A percentile compares a stretch with the other conserved stretches of the same genome.
Conservation (phyloP, 2,797 vertebrate species). For the Esox masquinongy region DNA sequence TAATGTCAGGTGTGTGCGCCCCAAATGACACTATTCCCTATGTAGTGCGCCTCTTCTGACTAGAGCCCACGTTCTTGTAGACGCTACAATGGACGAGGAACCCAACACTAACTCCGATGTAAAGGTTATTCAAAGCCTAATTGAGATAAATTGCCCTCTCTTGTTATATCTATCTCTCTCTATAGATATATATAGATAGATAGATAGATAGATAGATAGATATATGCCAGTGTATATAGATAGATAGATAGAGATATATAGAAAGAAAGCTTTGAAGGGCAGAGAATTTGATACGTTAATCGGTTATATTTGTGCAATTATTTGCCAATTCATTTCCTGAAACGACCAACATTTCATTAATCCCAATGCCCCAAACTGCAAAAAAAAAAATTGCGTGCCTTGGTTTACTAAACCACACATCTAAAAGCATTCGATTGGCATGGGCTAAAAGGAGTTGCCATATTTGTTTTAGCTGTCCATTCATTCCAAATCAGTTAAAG, state of each 20-base stretch:
- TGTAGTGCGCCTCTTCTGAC: not conserved
- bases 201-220: too few species aligned
- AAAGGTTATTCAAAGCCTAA: too few species aligned
- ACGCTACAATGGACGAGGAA: too few species aligned
- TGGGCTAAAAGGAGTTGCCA: not conserved
- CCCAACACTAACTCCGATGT: too few species aligned
- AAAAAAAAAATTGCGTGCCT: not conserved
- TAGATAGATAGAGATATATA: too few species aligned
- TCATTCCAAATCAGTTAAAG: not conserved
- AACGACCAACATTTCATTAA: not conserved
- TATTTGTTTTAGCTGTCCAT: not conserved
- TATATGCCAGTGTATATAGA: too few species aligned
- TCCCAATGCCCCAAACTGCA: not conserved
- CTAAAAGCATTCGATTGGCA: not conserved
- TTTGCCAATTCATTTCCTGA: not conserved
- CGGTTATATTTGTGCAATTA: not conserved
- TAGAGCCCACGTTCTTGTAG: not conserved
- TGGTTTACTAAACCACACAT: not conserved
- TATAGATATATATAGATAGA: too few species aligned
- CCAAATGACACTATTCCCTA: not conserved
- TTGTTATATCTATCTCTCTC: too few species aligned
- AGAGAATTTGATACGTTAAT: not conserved
- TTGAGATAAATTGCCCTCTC: not conserved
- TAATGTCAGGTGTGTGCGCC: slow-evolving; percentile 10
- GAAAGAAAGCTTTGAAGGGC: not conserved